Base-by-base conservation (phyloP, 2,113 vertebrate species). In the Tupaia tana region DNA sequence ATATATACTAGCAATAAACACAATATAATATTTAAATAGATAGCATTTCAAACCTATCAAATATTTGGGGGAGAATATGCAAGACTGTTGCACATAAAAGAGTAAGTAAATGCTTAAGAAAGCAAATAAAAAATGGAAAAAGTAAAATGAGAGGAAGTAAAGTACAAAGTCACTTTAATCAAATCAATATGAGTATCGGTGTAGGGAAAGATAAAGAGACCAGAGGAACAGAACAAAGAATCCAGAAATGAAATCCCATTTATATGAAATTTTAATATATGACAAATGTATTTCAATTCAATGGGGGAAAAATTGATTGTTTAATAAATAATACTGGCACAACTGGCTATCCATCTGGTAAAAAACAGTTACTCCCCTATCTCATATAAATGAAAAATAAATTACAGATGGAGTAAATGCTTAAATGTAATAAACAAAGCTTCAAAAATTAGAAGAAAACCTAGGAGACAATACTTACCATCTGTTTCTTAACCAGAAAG, bases 371-470 rank as follows among this genome's bases (percentile, higher is more conserved):
- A 58, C 9, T 80, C 25, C 69, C n/a, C n/a, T 90, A 22, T 77
- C 89, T 71, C 82, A 86, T 66, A 59, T 24, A 75, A 94, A 78
- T 86, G 83, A 83, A 94, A 96, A 91, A 56, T n/a, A 91, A 86
- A 89, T 93, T 92, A 63, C 89, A 95, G 78, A 88, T 94, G 91
- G 67, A 90, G 10, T 78, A 88, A 93, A 92, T 85, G 79, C 24
- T 64, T 94, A 84, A 67, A 80, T 77, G 19, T 71, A 96, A 93
- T 89, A 94, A 93, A 91, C 91, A 94, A 56, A 91, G 27, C 78
- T 91, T 43, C n/a, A 69, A 69, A 92, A 81, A 6, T 84, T 66
- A 56, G 61, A 34, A 83, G 34, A 61, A 90, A 95, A 90, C 9
- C 20, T 82, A 73, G 27, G 69, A 18, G 19, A 90, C 29, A 92